These are phyloP conservation scores for Delphinus delphis DNA, from an alignment of 2,113 vertebrate species.

Conservation along the genomic window DNA sequence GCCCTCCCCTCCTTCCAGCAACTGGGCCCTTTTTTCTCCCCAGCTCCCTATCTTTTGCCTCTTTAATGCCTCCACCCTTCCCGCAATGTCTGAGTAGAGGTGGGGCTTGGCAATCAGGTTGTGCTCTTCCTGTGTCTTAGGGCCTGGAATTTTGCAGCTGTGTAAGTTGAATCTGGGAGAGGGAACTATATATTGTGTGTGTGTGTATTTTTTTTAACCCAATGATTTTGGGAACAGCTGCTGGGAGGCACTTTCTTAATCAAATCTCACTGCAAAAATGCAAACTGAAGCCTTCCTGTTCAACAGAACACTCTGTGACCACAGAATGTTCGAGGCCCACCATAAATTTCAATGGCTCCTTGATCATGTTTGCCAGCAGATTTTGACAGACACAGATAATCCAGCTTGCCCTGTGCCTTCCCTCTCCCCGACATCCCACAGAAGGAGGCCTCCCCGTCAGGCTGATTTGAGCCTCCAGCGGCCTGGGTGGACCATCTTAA, in stretches of 20 bases:
- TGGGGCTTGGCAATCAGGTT: not conserved
- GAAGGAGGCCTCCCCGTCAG: not conserved
- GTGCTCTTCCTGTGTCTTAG: constrained; percentile 31
- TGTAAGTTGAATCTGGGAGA: constrained; percentile 64
- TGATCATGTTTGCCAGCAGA: constrained; percentile 10
- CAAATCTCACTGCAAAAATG: constrained; percentile 65
- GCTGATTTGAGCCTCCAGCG: not conserved
- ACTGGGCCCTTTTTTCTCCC: not conserved
- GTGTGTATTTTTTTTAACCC: not conserved
- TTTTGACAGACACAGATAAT: constrained; percentile 32
- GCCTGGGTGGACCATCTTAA: not conserved
- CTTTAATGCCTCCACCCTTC: not conserved
- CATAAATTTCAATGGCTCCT: constrained; percentile 67
- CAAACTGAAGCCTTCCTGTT: constrained; percentile 59
- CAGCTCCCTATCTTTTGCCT: not conserved
- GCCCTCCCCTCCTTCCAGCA: not conserved
- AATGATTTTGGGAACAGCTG: constrained; percentile 75
- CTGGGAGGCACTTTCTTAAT: constrained; percentile 78
- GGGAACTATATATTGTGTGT: not conserved
- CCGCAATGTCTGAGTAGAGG: not conserved
- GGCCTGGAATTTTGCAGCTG: constrained; percentile 63
- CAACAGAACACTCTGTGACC: constrained; percentile 67
- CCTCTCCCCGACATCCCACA: not conserved
- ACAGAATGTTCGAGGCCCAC: constrained; percentile 61
- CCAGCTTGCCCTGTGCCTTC: constrained; percentile 6